These are phyloP conservation scores for Echiichthys vipera DNA, from an alignment of 2,797 vertebrate genomes.

Conservation along the genomic window DNA sequence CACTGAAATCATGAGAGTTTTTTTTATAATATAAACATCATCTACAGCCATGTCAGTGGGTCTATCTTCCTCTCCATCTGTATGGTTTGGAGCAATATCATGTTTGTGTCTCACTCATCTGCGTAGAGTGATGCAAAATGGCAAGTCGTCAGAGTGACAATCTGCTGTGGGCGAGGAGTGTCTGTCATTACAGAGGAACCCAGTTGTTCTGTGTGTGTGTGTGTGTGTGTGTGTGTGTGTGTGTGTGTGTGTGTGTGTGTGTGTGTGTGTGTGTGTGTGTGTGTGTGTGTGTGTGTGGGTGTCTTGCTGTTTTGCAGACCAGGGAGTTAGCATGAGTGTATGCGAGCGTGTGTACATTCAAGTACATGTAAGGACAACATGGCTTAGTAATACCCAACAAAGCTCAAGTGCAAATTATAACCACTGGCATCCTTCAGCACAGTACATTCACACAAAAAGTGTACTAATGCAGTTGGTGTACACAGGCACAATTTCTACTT, in stretches of 20 bases:
- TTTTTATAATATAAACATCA: slow-evolving; percentile 51
- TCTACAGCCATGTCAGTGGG: slow-evolving; percentile 67
- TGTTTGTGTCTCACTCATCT: slow-evolving; percentile 72
- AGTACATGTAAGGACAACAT: slow-evolving; percentile 36
- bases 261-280: neutral
- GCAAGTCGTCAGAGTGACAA: slow-evolving; percentile 72
- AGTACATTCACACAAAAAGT: slow-evolving; percentile 18
- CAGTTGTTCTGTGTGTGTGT: slow-evolving; percentile 40
- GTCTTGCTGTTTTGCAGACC: slow-evolving; percentile 1
- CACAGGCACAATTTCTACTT: neutral
- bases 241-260: neutral
- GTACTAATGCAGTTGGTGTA: slow-evolving; percentile 42
- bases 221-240: slow-evolving; percentile 5
- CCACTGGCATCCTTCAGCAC: slow-evolving; percentile 19
- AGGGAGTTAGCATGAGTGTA: slow-evolving; percentile 9
- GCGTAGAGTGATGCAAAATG: slow-evolving; percentile 75
- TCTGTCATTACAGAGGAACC: slow-evolving; percentile 55
- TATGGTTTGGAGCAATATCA: slow-evolving; percentile 71
- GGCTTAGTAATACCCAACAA: slow-evolving; percentile 30
- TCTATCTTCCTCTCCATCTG: slow-evolving; percentile 67
- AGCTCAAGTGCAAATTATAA: slow-evolving; percentile 38
- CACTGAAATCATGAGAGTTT: slow-evolving; percentile 63
- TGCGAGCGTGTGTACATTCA: slow-evolving; percentile 27
- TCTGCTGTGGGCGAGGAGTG: slow-evolving; percentile 67
- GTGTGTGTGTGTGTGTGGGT: neutral